These are phyloP conservation scores for Holothuria scabra DNA, from an alignment of 53 echinoderm and acorn worm genomes.

Conservation along the genomic window DNA sequence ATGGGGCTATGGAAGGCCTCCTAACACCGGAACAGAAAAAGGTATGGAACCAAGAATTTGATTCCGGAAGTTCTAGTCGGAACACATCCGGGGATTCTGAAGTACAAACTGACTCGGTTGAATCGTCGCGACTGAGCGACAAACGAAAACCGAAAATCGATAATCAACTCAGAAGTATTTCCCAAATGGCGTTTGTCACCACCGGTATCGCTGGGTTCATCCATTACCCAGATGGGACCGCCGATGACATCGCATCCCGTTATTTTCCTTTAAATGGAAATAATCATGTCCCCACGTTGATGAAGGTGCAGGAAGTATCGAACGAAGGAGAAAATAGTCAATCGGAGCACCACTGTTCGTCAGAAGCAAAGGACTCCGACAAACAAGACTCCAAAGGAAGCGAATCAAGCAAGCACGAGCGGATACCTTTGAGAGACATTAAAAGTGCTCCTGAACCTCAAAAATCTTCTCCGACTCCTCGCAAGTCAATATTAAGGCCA, in stretches of 20 bases:
- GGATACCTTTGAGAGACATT: slow-evolving; percentile 36
- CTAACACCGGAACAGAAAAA: slow-evolving; percentile 46
- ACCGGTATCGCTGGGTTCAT: slow-evolving; percentile 81
- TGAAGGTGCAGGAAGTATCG: slow-evolving; percentile 45
- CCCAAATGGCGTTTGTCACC: slow-evolving; percentile 82
- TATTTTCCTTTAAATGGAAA: slow-evolving; percentile 36
- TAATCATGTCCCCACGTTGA: slow-evolving; percentile 43
- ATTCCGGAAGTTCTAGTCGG: slow-evolving; percentile 77
- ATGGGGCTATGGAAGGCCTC: slow-evolving; percentile 29
- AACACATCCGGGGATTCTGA: slow-evolving; percentile 77
- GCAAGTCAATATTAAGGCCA: slow-evolving; percentile 63
- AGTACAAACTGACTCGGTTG: slow-evolving; percentile 67
- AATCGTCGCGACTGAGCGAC: slow-evolving; percentile 55
- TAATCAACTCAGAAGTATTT: slow-evolving; percentile 77
- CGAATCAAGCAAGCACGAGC: slow-evolving; percentile 29
- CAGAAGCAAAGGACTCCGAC: slow-evolving; percentile 18
- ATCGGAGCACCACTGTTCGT: slow-evolving; percentile 14
- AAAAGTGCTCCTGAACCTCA: slow-evolving; percentile 36
- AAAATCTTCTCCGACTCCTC: background rate
- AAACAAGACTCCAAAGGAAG: slow-evolving; percentile 34
- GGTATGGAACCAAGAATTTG: slow-evolving; percentile 78
- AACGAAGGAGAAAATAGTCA: slow-evolving; percentile 33
- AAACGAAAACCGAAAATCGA: slow-evolving; percentile 74
- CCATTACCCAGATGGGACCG: slow-evolving; percentile 56
- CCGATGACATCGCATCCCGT: slow-evolving; percentile 35